Conservation (phyloP, 1,140 invertebrate genomes). For the Pogonognathellus flavescens region DNA sequence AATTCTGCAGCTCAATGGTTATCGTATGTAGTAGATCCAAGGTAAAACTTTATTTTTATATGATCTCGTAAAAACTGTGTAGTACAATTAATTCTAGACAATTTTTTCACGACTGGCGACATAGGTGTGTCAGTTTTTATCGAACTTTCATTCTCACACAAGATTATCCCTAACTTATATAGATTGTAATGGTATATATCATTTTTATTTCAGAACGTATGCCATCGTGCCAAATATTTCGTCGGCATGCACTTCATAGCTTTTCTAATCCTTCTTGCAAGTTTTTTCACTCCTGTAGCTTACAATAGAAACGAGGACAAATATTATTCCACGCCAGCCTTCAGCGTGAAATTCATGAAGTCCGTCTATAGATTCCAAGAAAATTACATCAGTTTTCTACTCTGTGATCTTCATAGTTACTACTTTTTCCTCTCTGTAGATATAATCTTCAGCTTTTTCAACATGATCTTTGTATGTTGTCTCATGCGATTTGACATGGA, state of each 20-base stretch:
- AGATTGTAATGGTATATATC: not conserved
- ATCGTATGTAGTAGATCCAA: not conserved
- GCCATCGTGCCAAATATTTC: slow-evolving; percentile 46
- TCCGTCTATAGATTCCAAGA: not conserved
- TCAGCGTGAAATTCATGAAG: slow-evolving; percentile 41
- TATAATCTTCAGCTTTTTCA: slow-evolving; percentile 27
- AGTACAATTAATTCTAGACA: not conserved
- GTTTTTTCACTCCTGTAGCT: slow-evolving; percentile 21
- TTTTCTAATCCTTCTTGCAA: slow-evolving; percentile 39
- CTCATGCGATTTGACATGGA: slow-evolving; percentile 19
- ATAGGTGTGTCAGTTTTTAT: not conserved
- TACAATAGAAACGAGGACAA: slow-evolving; percentile 49
- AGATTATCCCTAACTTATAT: not conserved
- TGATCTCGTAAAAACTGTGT: not conserved
- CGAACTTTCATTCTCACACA: not conserved
- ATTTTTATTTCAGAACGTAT: slow-evolving; percentile 39
- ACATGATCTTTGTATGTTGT: slow-evolving; percentile 55
- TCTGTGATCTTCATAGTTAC: slow-evolving; percentile 44
- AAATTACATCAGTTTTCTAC: not conserved
- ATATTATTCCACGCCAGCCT: slow-evolving; percentile 23
- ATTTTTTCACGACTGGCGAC: not conserved
- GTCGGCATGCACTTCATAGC: slow-evolving; percentile 54
- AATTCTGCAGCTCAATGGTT: slow-evolving; percentile 20
- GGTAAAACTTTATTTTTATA: not conserved
- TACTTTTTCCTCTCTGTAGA: slow-evolving; percentile 43